Evolutionary conservation across 2,888 invertebrate genomes (phyloP).

Genomic region (Microctonus hyperodae): DNA sequence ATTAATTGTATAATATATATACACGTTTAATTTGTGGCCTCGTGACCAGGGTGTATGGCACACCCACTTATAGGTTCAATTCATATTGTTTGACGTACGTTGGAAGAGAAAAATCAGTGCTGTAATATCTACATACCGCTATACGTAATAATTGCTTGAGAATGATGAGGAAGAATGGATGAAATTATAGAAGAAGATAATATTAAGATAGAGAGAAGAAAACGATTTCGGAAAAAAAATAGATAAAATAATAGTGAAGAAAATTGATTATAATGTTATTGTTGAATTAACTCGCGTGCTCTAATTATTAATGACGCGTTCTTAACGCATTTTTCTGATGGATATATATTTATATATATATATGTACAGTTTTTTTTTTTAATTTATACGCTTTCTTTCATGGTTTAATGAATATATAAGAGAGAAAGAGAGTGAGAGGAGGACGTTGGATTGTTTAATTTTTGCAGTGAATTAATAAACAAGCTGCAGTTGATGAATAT

Average conservation of each 20-base stretch:
- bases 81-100: conserved; percentile 34
- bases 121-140: conserved; percentile 30
- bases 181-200: not conserved
- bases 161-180: not conserved
- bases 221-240: not conserved
- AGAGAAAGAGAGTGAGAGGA: not conserved
- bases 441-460: conserved; percentile 15
- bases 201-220: too few relatives aligned
- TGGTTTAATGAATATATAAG: conserved; percentile 1
- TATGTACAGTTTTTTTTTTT: not conserved
- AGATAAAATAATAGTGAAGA: not conserved
- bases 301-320: conserved; percentile 21
- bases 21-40: conserved; percentile 25
- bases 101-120: conserved; percentile 30
- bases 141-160: conserved; percentile 26
- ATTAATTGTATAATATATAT: not conserved
- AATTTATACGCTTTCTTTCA: conserved; percentile 18
- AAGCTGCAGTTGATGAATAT: not conserved
- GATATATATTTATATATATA: not conserved
- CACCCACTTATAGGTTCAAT: conserved; percentile 30
- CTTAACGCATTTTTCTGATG: conserved; percentile 5
- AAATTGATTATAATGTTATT: not conserved
- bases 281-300: not conserved
- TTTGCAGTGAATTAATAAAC: not conserved
- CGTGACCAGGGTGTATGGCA: conserved; percentile 21